phyloP scores from a whole-genome alignment of 2,113 vertebrate genomes.

The Girardinichthys multiradiatus region DNA sequence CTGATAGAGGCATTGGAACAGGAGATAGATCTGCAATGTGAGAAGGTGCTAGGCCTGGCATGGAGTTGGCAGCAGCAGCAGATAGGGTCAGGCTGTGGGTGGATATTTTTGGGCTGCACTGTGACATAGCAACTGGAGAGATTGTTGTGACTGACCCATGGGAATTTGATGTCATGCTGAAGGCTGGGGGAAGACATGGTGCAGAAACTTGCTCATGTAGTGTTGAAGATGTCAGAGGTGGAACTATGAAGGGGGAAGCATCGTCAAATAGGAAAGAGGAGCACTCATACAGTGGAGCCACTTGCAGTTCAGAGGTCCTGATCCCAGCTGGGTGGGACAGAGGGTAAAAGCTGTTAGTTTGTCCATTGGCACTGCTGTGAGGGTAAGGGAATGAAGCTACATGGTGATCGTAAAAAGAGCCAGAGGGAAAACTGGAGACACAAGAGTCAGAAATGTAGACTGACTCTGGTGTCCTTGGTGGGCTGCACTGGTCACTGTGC shows the following conservation, averaged over 20 bases:
- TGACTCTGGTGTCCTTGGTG: slow-evolving; percentile 59
- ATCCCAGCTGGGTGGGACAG: slow-evolving; percentile 35
- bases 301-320: slow-evolving; percentile 63
- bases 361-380: slow-evolving; percentile 61
- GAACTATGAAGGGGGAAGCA: slow-evolving; percentile 45
- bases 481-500: slow-evolving; percentile 66
- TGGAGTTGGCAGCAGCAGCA: slow-evolving; percentile 31
- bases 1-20: slow-evolving; percentile 55
- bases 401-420: slow-evolving; percentile 50
- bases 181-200: slow-evolving; percentile 17
- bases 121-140: slow-evolving; percentile 27
- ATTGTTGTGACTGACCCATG: slow-evolving; percentile 51
- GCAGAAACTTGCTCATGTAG: slow-evolving; percentile 30
- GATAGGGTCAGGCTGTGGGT: slow-evolving; percentile 66
- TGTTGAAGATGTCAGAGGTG: slow-evolving; percentile 29
- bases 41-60: slow-evolving; percentile 36
- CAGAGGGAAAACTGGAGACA: slow-evolving; percentile 55
- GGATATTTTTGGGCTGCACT: slow-evolving; percentile 70
- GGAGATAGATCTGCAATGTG: slow-evolving; percentile 56
- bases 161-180: slow-evolving; percentile 43
- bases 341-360: slow-evolving; percentile 45
- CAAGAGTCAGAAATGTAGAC: slow-evolving; percentile 10
- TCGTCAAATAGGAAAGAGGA: slow-evolving; percentile 76
- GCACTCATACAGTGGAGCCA: slow-evolving; percentile 75
- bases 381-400: slow-evolving; percentile 73